A percentile compares a stretch with the other conserved stretches of the same genome.
These are phyloP conservation scores for Connochaetes taurinus DNA, from an alignment of 2,113 vertebrate species.

Conservation along the genomic window DNA sequence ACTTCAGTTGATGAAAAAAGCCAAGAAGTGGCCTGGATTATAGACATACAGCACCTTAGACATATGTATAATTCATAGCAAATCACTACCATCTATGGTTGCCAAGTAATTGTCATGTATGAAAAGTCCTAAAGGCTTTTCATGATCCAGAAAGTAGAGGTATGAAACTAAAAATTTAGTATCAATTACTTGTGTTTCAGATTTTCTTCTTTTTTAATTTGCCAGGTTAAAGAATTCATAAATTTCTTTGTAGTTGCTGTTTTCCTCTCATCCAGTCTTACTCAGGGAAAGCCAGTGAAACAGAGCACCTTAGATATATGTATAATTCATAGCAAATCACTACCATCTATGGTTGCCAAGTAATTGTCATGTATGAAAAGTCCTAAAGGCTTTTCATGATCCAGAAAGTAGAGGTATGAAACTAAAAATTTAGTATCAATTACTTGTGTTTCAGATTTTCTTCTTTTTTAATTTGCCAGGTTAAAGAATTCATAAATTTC, in stretches of 20 bases:
- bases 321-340: slow-evolving; percentile 70
- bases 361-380: slow-evolving; percentile 45
- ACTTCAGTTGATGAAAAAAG: slow-evolving; percentile 71
- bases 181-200: slow-evolving; percentile 35
- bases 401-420: slow-evolving; percentile 39
- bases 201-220: slow-evolving; percentile 40
- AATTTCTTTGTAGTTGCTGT: slow-evolving; percentile 31
- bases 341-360: slow-evolving; percentile 67
- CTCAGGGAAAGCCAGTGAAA: slow-evolving; percentile 79
- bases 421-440: slow-evolving; percentile 32
- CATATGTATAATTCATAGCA: slow-evolving; percentile 67
- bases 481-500: slow-evolving; percentile 60
- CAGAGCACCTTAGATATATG: slow-evolving; percentile 69
- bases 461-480: slow-evolving; percentile 46
- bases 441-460: slow-evolving; percentile 43
- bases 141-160: slow-evolving; percentile 42
- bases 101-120: slow-evolving; percentile 63
- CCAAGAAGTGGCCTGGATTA: slow-evolving; percentile 75
- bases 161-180: slow-evolving; percentile 41
- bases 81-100: slow-evolving; percentile 66
- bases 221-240: slow-evolving; percentile 59
- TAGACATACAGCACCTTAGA: slow-evolving; percentile 75
- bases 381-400: slow-evolving; percentile 57
- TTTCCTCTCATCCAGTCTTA: slow-evolving; percentile 78
- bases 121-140: slow-evolving; percentile 50